Base-by-base conservation (phyloP, 2,113 vertebrate species). In the Ochotona curzoniae region DNA sequence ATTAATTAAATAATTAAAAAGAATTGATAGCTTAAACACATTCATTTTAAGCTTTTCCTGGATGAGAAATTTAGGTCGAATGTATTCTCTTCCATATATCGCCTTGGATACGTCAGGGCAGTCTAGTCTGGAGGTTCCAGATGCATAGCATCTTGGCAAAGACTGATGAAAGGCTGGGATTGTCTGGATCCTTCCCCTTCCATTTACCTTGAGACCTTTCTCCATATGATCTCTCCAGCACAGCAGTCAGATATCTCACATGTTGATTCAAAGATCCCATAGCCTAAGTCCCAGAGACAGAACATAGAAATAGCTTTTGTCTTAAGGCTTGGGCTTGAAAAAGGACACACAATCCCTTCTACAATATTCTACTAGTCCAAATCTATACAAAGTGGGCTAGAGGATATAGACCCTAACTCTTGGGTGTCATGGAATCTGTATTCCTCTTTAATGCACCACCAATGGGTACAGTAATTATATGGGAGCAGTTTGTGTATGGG, bases 11-110 rank as follows among this genome's bases (percentile, higher is more conserved):
- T n/a, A n/a, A 44, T 57, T 57, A 17, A 20, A 57, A 57, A 57
- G 54, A 57, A 57, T 57, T 57, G 18, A 18, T 57, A 57, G 54
- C 54, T 57, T 57, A 57, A 57, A 57, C 18, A 57, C 14, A 57
- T 92, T 18, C 49, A 79, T 82, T 67, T 75, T 47, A 70, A 82
- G 71, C 44, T 81, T 88, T 64, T 95, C 89, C 64, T 82, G 44
- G 20, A 51, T 70, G 25, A 88, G 35, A 15, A 84, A 91, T 83
- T 92, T 83, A 30, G 44, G 20, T 12, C 32, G 20, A 30, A 82
- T 18, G 86, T 25, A 86, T 64, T 84, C 32, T 87, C 17, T 83
- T 78, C 38, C 23, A 15, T 90, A 35, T 83, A 93, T 86, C n/a
- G 66, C 18, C n/a, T 67, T 47, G 70, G 38, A 90, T 80, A 75